A percentile compares a stretch with the other conserved stretches of the same genome.
Evolutionary conservation across 1,140 invertebrate species (phyloP).

Genomic region (fruit fly (Drosophila melanogaster)): DNA sequence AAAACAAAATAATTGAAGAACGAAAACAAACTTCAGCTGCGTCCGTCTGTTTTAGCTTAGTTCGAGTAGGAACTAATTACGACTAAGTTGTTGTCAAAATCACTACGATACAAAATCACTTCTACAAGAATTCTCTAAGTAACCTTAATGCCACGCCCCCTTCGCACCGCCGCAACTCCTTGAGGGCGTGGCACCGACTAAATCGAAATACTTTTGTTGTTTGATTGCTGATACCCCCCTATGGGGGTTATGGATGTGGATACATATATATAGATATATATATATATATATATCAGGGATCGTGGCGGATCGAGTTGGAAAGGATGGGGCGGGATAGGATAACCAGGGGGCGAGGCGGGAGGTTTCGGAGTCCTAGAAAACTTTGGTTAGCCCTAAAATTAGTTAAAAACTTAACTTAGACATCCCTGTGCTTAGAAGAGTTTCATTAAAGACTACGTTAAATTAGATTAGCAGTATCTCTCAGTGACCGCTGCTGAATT

Average conservation of each 20-base stretch:
- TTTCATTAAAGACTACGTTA: conserved; percentile 78
- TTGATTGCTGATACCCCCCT: conserved; percentile 25
- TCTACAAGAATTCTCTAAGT: conserved; percentile 76
- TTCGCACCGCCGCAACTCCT: neutral
- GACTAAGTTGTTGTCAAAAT: conserved; percentile 67
- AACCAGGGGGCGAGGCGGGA: conserved; percentile 21
- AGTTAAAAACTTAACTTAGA: conserved; percentile 82
- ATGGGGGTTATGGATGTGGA: neutral
- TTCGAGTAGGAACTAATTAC: conserved; percentile 77
- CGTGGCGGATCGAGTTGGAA: neutral
- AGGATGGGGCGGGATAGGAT: conserved; percentile 24
- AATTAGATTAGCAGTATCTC: conserved; percentile 75
- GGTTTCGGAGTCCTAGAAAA: conserved; percentile 67
- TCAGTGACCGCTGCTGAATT: conserved; percentile 63
- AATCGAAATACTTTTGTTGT: conserved; percentile 74
- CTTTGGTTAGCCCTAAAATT: conserved; percentile 82
- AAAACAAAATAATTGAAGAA: conserved; percentile 53
- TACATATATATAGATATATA: neutral
- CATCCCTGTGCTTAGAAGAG: conserved; percentile 79
- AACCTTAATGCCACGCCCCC: conserved; percentile 62
- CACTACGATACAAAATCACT: conserved; percentile 79
- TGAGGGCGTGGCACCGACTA: conserved; percentile 62
- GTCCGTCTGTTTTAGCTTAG: conserved; percentile 55
- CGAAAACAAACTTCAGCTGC: conserved; percentile 48
- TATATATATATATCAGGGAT: conserved; percentile 4